phyloP scores from a whole-genome alignment of 2,797 vertebrate genomes.

The Alosa sapidissima region DNA sequence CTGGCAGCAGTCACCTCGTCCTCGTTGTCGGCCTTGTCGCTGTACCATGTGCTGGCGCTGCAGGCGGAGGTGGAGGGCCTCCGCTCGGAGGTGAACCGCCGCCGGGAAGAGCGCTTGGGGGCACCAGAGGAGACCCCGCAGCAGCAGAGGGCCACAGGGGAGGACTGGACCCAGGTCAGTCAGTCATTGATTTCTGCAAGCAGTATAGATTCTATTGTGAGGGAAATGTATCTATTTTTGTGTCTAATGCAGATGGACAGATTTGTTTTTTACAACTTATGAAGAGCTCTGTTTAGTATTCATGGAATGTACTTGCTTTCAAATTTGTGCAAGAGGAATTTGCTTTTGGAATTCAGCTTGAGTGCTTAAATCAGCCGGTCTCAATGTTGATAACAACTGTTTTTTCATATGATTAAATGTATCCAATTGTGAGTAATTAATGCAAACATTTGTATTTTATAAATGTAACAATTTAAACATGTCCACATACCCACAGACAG shows the following conservation, averaged over 20 bases:
- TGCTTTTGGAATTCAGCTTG: background rate
- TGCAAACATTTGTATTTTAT: background rate
- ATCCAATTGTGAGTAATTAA: background rate
- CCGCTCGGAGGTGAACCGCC: constrained; percentile 68
- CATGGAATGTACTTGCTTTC: background rate
- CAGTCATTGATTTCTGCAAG: background rate
- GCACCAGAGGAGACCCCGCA: constrained; percentile 24
- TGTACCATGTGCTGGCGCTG: constrained; percentile 81
- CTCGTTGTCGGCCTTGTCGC: constrained; percentile 79
- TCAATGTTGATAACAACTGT: background rate
- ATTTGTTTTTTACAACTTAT: background rate
- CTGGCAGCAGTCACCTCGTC: constrained; percentile 81
- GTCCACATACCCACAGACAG: background rate
- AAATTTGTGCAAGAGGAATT: background rate
- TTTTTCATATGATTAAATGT: background rate
- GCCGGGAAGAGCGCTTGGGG: constrained; percentile 62
- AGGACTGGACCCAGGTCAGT: background rate
- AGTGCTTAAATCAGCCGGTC: too few species aligned
- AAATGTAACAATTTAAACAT: background rate
- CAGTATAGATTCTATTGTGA: too few species aligned
- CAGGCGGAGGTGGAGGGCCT: constrained; percentile 84
- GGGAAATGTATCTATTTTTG: too few species aligned
- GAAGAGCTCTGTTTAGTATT: background rate
- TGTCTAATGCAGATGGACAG: too few species aligned
- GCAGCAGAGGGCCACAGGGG: constrained; percentile 30